Percentiles rank a stretch among this genome's conserved stretches.
These are phyloP conservation scores for Palythoa heliodiscus DNA, from an alignment of 92 coral and sea anemone species.

Conservation along the genomic window DNA sequence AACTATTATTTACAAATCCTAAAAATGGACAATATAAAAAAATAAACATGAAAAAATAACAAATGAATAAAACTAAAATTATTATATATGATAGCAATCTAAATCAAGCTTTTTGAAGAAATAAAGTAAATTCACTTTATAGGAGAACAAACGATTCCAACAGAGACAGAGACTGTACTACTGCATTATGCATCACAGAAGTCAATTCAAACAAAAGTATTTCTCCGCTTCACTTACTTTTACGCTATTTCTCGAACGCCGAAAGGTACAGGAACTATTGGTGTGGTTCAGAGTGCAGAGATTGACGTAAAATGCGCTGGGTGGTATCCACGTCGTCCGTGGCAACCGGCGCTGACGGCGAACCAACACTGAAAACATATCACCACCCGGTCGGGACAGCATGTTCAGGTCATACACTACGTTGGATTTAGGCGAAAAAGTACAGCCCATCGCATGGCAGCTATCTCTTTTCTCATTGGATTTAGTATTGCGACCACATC, in stretches of 20 bases:
- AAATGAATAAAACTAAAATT: no score
- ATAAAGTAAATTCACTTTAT: no score
- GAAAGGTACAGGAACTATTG: slow-evolving; percentile 65
- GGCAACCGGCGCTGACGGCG: not conserved
- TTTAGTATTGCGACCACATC: slow-evolving; percentile 67
- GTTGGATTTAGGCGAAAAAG: slow-evolving; percentile 45
- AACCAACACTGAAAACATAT: slow-evolving; percentile 65
- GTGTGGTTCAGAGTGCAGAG: slow-evolving; percentile 77
- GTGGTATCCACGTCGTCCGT: slow-evolving; percentile 38
- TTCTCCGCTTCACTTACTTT: slow-evolving; percentile 13
- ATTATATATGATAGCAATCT: no score
- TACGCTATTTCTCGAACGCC: not conserved
- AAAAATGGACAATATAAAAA: no score
- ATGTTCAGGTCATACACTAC: slow-evolving; percentile 65
- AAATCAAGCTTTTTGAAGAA: no score
- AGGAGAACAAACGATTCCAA: no score
- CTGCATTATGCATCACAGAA: not conserved
- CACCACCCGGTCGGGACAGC: slow-evolving; percentile 73
- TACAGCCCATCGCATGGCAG: slow-evolving; percentile 58
- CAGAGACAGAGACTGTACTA: no score
- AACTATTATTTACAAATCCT: no score
- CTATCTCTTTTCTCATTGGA: slow-evolving; percentile 58
- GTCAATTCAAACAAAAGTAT: not conserved
- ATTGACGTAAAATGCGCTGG: slow-evolving; percentile 50
- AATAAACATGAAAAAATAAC: no score